Base-by-base conservation (phyloP, 2,888 invertebrate genomes). In the Acronicta psi region DNA sequence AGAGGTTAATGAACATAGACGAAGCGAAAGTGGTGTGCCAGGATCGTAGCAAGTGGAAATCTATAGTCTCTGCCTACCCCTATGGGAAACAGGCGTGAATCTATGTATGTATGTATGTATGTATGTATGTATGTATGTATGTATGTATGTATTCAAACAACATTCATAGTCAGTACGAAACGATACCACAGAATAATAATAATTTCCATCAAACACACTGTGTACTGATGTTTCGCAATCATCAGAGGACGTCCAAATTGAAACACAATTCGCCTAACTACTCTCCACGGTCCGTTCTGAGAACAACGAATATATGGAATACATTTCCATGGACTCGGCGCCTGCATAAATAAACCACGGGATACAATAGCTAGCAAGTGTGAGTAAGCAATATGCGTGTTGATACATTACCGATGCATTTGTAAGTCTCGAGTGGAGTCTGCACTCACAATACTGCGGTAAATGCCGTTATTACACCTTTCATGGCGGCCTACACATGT, bases 181-280 rank as follows among this genome's bases (percentile, higher is more conserved):
- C 5, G 34, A 34, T n/a, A n/a, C 34, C 34, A 34, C 7, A n/a
- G 11, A n/a, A 5, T 34, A n/a, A 46, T 50, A 50, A 50, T 58
- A 20, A 46, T 38, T n/a, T 50, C 17, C 5, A 31, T n/a, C 13
- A 45, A 43, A 16, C 17, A 3, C n/a, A 46, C 9, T 46, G 10
- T 47, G 57, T 18, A 45, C 29, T 45, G 11, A 54, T 69, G 64
- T 47, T 70, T 44, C 43, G 53, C 58, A 58, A 54, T 64, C 50
- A 68, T 64, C 58, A 58, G 65, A 64, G 53, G 65, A 42, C 37
- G 18, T 45, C 45, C 53, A 65, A 75, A 75, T 72, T 69, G 73
- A 75, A 74, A 72, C 73, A 68, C 73, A 72, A 72, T 75, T 59
- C 58, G 25, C 43, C 72, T 72, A 75, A 73, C 75, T 62, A 75